Base-by-base conservation (phyloP, 2,888 invertebrate genomes). In the Perdita meconis region DNA sequence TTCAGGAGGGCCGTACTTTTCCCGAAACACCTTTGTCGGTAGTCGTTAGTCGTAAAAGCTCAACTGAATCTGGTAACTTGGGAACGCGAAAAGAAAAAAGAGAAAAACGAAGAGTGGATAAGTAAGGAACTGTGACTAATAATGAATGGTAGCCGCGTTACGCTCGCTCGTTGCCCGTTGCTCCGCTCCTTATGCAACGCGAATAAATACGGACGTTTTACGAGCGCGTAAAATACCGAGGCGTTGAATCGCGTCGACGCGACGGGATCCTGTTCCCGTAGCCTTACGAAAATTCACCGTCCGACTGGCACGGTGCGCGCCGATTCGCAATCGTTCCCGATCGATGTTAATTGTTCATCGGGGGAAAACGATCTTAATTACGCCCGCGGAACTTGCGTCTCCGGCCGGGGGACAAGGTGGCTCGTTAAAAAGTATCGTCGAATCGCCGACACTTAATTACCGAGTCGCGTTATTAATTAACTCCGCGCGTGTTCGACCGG, bases 141-240 rank as follows among this genome's bases (percentile, higher is more conserved):
- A 66, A 70, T 40, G 50, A 70, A 50, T 56, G 65, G 38, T 70
- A 36, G 64, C 57, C 59, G 51, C 38, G 42, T 67, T 65, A 64
- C 61, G 70, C 50, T 59, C 53, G 44, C 55, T 55, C 63, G 72
- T 70, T 73, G 78, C 53, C 70, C 68, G 72, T 61, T 65, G 65
- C 59, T 36, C 68, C 56, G 64, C 77, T 83, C 79, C 85, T 90
- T 87, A 87, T 83, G 86, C 87, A 89, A 90, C 78, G 81, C 78
- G 84, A 85, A 90, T 88, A 89, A 90, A 89, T 88, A 88, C 87
- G 76, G 78, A 77, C 80, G 81, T 77, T 88, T 89, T 89, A 88
- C 80, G 83, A 77, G 73, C 79, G 74, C 61, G 84, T 82, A 86
- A 88, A 89, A 88, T 87, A 85, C 83, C 84, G 83, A 82, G 77